Base-by-base conservation (phyloP, 2,113 vertebrate species). In the Hirundichthys speculiger region DNA sequence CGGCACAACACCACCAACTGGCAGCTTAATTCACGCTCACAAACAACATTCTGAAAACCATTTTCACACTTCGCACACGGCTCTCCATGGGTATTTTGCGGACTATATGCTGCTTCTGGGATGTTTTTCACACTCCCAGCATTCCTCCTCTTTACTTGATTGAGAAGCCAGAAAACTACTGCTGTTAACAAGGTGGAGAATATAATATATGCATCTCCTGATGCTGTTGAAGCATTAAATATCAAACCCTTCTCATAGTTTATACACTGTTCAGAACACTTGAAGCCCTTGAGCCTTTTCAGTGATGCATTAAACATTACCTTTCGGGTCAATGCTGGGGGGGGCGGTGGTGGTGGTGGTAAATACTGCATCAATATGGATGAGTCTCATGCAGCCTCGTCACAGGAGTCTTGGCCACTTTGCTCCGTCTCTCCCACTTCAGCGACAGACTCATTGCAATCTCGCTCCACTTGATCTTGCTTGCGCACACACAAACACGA, bases 351-450 rank as follows among this genome's bases (percentile, higher is more conserved):
- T 42, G 25, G 22, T 7, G 47, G 25, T 5, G 61, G 66, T 80
- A 79, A 79, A 80, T 59, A 62, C 59, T 51, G 24, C 76, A 86
- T 72, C 58, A 69, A 76, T 80, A 82, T 80, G 61, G 24, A 79
- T 70, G 64, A 64, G 27, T 65, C 62, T 83, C 54, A 69, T 21
- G 18, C 42, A 66, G 40, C 27, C 30, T 54, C 1, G 3, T 48
- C 10, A 18, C 48, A 50, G 24, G 55, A 46, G 60, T 69, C 64
- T 48, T 50, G 42, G 51, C 61, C 41, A 27, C 53, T 65, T 69
- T 10, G 20, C 48, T 66, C 27, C 4, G 34, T 63, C 41, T 75
- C 42, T 60, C 52, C 69, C 62, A 77, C 69, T 49, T 73, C 52
- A 34, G 56, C 39, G 49, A 49, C 25, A 49, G 25, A 45, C 68